phyloP scores from a whole-genome alignment of 2,113 vertebrate species.

The Rhabdomys dilectus region DNA sequence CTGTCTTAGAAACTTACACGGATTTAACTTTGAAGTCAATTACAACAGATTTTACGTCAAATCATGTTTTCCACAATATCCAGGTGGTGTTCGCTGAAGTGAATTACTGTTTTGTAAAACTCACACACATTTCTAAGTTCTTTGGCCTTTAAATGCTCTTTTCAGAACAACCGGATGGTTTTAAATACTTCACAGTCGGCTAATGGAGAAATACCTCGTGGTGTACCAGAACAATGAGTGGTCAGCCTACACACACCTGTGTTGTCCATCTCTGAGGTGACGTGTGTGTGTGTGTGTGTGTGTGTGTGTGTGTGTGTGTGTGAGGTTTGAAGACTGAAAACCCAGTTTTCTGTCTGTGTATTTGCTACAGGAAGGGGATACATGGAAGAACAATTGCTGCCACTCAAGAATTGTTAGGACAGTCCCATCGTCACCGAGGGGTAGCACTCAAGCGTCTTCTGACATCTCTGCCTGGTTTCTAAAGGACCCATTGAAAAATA shows the following conservation, averaged over 20 bases:
- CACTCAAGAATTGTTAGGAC: not conserved
- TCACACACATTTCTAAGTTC: not conserved
- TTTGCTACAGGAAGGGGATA: not conserved
- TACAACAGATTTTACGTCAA: not conserved
- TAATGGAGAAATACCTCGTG: constrained; percentile 2
- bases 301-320: not conserved
- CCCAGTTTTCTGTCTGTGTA: constrained; percentile 8
- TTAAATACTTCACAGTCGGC: not conserved
- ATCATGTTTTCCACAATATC: not conserved
- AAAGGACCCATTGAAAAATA: constrained; percentile 30
- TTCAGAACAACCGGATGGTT: constrained; percentile 28
- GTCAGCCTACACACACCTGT: not conserved
- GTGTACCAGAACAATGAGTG: not conserved
- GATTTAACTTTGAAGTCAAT: constrained; percentile 37
- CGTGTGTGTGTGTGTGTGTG: not conserved
- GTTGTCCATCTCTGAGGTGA: not conserved
- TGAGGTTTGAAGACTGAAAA: not conserved
- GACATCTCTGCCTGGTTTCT: constrained; percentile 50
- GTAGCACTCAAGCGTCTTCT: not conserved
- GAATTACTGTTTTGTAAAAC: constrained; percentile 38
- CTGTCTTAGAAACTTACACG: not conserved
- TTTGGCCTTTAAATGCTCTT: constrained; percentile 37
- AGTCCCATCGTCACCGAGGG: not conserved
- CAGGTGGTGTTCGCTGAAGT: not conserved
- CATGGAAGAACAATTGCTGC: not conserved